A percentile compares a stretch with the other conserved stretches of the same genome.
phyloP scores from a whole-genome alignment of 2,888 invertebrate species.

The Neoitamus cyanurus region DNA sequence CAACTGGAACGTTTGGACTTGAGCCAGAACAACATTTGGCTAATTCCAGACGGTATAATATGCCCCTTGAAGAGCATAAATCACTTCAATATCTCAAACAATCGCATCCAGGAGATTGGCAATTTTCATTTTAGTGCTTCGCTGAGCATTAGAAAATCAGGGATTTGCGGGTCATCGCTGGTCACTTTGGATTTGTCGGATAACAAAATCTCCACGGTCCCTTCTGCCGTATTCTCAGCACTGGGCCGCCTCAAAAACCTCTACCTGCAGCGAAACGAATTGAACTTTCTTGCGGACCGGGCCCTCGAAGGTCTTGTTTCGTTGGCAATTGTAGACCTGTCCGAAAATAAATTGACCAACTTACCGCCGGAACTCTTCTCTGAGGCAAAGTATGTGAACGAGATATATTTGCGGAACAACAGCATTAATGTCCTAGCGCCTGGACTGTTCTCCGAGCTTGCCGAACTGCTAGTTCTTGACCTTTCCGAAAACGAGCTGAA shows the following conservation, averaged over 20 bases:
- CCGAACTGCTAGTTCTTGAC: constrained; percentile 82
- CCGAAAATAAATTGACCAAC: constrained; percentile 88
- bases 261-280: constrained; percentile 87
- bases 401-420: constrained; percentile 91
- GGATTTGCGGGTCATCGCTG: constrained; percentile 73
- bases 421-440: constrained; percentile 87
- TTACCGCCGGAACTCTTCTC: constrained; percentile 87
- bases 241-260: constrained; percentile 81
- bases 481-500: constrained; percentile 86
- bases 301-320: constrained; percentile 84
- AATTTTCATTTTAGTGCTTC: constrained; percentile 86
- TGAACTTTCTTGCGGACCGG: constrained; percentile 86
- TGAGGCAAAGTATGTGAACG: constrained; percentile 84
- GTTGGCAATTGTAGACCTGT: constrained; percentile 85
- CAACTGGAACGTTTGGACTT: constrained; percentile 87
- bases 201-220: constrained; percentile 86
- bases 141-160: constrained; percentile 64
- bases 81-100: constrained; percentile 85
- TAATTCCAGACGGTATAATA: constrained; percentile 86
- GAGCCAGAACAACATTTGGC: constrained; percentile 89
- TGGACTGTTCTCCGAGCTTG: constrained; percentile 83
- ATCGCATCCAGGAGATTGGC: constrained; percentile 87
- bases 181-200: constrained; percentile 84
- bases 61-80: constrained; percentile 85
- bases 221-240: constrained; percentile 83